Evolutionary conservation across 2,113 vertebrate genomes (phyloP).

Genomic region (Microtus montanus): DNA sequence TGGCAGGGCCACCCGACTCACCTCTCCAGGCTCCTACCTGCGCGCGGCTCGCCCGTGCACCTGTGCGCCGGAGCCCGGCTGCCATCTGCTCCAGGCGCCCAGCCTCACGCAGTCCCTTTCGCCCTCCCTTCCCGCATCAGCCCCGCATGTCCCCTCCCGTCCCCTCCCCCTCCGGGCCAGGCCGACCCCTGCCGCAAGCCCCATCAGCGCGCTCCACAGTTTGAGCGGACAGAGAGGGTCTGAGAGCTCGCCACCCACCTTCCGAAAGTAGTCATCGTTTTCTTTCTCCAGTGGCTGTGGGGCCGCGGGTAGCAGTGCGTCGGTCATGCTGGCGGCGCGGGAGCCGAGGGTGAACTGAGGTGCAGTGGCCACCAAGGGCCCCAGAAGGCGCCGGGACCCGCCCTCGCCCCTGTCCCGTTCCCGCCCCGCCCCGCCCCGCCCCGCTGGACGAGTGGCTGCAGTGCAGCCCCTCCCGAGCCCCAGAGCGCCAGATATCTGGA

Average conservation of each 20-base stretch:
- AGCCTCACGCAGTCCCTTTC: not conserved
- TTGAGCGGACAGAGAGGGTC: accelerated
- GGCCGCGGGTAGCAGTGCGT: slow-evolving; percentile 77
- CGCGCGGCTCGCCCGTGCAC: not conserved
- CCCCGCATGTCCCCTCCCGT: not conserved
- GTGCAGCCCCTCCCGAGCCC: not conserved
- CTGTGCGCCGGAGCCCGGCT: not conserved
- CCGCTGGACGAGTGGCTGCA: not conserved
- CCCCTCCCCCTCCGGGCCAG: slow-evolving; percentile 28
- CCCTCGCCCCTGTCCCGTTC: not conserved
- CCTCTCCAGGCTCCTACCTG: slow-evolving; percentile 24
- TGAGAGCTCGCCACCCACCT: slow-evolving; percentile 77
- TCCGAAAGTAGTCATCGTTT: slow-evolving; percentile 84
- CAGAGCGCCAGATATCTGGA: not conserved
- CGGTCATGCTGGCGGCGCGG: slow-evolving; percentile 80
- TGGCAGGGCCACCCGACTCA: not conserved
- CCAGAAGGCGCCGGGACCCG: not conserved
- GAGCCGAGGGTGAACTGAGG: not conserved
- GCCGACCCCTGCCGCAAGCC: not conserved
- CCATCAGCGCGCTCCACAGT: not conserved
- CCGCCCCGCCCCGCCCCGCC: not conserved
- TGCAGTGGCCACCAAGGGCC: not conserved
- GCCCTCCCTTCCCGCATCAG: not conserved
- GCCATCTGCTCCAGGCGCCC: not conserved
- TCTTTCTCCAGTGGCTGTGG: slow-evolving; percentile 72